These are phyloP conservation scores for Cantharis nigra DNA, from an alignment of 2,888 invertebrate genomes.

Conservation along the genomic window DNA sequence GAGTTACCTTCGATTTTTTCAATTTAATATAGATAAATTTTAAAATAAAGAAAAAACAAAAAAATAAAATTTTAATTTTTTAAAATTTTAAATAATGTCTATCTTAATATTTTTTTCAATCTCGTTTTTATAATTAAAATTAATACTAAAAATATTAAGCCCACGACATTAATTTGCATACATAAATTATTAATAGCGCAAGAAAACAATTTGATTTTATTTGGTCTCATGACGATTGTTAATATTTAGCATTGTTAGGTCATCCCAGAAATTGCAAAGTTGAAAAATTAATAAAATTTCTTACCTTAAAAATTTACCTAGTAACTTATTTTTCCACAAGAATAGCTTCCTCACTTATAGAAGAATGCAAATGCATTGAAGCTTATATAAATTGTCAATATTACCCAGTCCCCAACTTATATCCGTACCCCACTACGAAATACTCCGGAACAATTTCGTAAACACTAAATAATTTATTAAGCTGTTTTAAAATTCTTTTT, in stretches of 20 bases:
- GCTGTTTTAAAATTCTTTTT: background rate
- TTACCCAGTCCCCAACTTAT: conserved; percentile 3
- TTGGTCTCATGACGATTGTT: background rate
- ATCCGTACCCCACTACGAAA: conserved; percentile 14
- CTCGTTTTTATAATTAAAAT: background rate
- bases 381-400: conserved; percentile 14
- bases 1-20: no score
- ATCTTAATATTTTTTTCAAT: background rate
- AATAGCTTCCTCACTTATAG: background rate
- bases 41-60: no score
- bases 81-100: background rate
- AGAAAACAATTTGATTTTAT: background rate
- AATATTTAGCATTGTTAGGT: background rate
- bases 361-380: background rate
- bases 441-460: background rate
- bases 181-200: background rate
- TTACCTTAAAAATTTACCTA: background rate
- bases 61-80: background rate
- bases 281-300: background rate
- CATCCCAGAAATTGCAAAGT: background rate
- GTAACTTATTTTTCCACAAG: background rate
- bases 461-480: background rate
- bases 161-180: background rate
- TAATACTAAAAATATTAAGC: background rate
- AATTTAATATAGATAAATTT: no score